These are phyloP conservation scores for Drosophila fuyamai DNA, from an alignment of 1,140 invertebrate species.

Conservation along the genomic window DNA sequence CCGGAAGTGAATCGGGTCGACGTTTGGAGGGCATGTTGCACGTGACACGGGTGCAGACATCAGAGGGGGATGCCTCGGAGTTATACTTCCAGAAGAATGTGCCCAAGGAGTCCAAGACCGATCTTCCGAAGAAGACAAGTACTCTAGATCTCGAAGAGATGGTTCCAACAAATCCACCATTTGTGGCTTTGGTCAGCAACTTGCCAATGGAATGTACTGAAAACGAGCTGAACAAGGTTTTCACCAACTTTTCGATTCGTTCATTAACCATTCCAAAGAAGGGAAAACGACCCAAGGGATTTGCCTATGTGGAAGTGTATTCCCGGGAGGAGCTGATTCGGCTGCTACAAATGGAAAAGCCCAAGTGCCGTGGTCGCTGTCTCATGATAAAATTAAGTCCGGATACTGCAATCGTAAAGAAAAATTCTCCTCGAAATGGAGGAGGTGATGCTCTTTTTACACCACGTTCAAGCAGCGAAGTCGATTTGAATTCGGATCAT, in stretches of 20 bases:
- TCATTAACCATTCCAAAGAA: slow-evolving; percentile 19
- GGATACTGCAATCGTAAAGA: background rate
- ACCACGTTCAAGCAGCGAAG: background rate
- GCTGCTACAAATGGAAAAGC: slow-evolving; percentile 3
- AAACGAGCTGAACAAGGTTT: slow-evolving; percentile 12
- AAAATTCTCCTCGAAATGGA: background rate
- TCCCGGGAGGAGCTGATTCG: slow-evolving; percentile 25
- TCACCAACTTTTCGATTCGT: background rate
- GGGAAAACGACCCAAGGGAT: slow-evolving; percentile 23
- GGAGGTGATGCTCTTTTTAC: slow-evolving; percentile 2
- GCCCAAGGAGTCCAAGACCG: background rate
- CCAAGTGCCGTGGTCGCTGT: slow-evolving; percentile 33
- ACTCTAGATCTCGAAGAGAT: background rate
- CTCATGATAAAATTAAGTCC: slow-evolving; percentile 8
- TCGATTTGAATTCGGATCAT: background rate
- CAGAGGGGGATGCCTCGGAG: background rate
- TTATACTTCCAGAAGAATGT: background rate
- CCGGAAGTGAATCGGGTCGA: background rate
- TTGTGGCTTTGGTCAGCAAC: slow-evolving; percentile 29
- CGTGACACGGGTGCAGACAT: slow-evolving; percentile 23
- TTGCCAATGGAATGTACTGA: slow-evolving; percentile 39
- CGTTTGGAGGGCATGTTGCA: slow-evolving; percentile 20
- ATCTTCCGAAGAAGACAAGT: background rate
- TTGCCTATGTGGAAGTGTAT: slow-evolving; percentile 25
- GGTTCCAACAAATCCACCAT: slow-evolving; percentile 16